A percentile compares a stretch with the other conserved stretches of the same genome.
Conservation (phyloP, 2,888 invertebrate species). For the Tetheella fluctuosa region DNA sequence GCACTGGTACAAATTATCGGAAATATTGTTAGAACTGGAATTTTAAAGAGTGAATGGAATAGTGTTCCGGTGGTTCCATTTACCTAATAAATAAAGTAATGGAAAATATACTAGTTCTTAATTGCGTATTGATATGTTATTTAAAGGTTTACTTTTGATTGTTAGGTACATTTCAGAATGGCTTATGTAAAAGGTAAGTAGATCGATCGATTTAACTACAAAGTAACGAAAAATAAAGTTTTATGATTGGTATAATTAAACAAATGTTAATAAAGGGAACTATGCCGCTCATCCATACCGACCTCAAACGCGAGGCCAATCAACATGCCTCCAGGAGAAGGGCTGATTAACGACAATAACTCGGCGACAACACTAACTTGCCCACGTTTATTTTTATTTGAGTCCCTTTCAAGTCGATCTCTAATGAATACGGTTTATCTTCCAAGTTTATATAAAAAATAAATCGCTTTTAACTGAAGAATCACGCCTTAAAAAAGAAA, state of each 20-base stretch:
- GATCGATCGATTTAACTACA: slow-evolving; percentile 14
- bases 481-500: slow-evolving; percentile 84
- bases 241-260: slow-evolving; percentile 42
- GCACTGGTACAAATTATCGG: background rate
- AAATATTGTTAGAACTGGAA: slow-evolving; percentile 1
- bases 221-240: slow-evolving; percentile 39
- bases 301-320: slow-evolving; percentile 59
- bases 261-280: slow-evolving; percentile 68
- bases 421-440: slow-evolving; percentile 84
- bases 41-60: too few species aligned
- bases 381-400: slow-evolving; percentile 79
- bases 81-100: too few species aligned
- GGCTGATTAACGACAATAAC: slow-evolving; percentile 82
- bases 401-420: slow-evolving; percentile 81
- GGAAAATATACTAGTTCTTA: too few species aligned
- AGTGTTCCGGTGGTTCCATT: too few species aligned
- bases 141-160: too few species aligned
- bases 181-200: background rate
- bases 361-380: slow-evolving; percentile 78
- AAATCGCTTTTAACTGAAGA: slow-evolving; percentile 84
- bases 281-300: slow-evolving; percentile 54
- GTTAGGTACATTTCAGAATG: background rate
- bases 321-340: slow-evolving; percentile 69
- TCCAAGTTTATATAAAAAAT: slow-evolving; percentile 83
- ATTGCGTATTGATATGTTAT: too few species aligned